Evolutionary conservation across 2,113 vertebrate species (phyloP).

Genomic region (Verasper variegatus): DNA sequence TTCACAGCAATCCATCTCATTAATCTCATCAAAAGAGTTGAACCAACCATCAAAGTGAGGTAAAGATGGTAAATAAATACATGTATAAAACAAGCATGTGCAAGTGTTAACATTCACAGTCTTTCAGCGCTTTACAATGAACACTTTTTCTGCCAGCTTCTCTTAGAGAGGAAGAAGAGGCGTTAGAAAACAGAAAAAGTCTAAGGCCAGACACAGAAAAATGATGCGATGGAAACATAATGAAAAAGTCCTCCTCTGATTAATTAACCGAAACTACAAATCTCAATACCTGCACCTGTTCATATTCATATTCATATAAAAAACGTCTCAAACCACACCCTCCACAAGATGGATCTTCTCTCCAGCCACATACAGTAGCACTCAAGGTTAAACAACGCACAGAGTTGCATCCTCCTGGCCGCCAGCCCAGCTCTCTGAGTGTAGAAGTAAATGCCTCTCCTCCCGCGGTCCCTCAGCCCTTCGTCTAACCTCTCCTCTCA

Average conservation of each 20-base stretch:
- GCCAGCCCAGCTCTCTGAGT: slow-evolving; percentile 33
- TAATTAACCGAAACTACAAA: not conserved
- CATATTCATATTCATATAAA: not conserved
- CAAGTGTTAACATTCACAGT: too few relatives aligned
- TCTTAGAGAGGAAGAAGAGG: too few relatives aligned
- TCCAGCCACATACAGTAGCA: slow-evolving; percentile 22
- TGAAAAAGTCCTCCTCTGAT: slow-evolving; percentile 1
- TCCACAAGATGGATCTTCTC: not conserved
- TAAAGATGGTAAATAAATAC: too few relatives aligned
- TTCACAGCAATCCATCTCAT: too few relatives aligned
- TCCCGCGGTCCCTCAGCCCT: slow-evolving; percentile 37
- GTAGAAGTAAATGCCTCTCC: slow-evolving; percentile 41
- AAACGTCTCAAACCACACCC: slow-evolving; percentile 9
- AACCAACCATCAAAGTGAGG: too few relatives aligned
- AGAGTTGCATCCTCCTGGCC: slow-evolving; percentile 42
- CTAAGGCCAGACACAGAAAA: not conserved
- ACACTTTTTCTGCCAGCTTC: too few relatives aligned
- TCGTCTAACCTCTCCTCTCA: slow-evolving; percentile 32
- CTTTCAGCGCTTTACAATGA: too few relatives aligned
- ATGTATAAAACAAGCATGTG: not conserved
- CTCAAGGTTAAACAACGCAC: slow-evolving; percentile 57
- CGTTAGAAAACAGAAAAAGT: slow-evolving; percentile 2
- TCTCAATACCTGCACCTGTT: not conserved
- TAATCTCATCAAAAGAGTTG: too few relatives aligned
- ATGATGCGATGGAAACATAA: not conserved